These are phyloP conservation scores for Sipha flava DNA, from an alignment of 1,140 invertebrate species.

Conservation along the genomic window DNA sequence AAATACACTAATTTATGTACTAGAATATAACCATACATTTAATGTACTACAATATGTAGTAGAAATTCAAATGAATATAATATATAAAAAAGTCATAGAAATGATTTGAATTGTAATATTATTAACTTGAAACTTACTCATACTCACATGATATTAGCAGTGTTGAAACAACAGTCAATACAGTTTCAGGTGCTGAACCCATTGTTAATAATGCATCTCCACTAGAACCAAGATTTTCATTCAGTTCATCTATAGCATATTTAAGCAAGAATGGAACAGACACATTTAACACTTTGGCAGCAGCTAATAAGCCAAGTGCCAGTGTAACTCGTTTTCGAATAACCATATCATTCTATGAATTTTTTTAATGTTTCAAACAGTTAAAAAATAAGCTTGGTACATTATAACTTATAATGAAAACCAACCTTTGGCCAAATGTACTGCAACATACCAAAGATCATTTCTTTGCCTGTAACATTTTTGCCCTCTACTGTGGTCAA, in stretches of 20 bases:
- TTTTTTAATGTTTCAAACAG: neutral
- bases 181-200: constrained; percentile 60
- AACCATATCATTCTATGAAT: constrained; percentile 60
- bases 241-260: constrained; percentile 82
- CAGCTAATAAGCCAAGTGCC: constrained; percentile 68
- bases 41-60: no score
- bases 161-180: constrained; percentile 64
- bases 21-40: no score
- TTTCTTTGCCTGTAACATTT: constrained; percentile 59
- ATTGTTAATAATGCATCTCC: constrained; percentile 53
- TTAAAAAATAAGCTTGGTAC: constrained; percentile 34
- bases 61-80: no score
- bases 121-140: constrained; percentile 26
- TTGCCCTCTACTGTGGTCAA: neutral
- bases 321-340: constrained; percentile 75
- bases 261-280: constrained; percentile 96
- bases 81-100: neutral
- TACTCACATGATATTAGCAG: constrained; percentile 84
- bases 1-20: neutral
- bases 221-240: constrained; percentile 48
- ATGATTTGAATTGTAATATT: constrained; percentile 5
- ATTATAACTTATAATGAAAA: constrained; percentile 25
- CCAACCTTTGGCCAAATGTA: constrained; percentile 92
- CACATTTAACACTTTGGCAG: constrained; percentile 83
- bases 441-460: constrained; percentile 76